Conservation (phyloP, 1,140 invertebrate genomes). For the Halesus radiatus region DNA sequence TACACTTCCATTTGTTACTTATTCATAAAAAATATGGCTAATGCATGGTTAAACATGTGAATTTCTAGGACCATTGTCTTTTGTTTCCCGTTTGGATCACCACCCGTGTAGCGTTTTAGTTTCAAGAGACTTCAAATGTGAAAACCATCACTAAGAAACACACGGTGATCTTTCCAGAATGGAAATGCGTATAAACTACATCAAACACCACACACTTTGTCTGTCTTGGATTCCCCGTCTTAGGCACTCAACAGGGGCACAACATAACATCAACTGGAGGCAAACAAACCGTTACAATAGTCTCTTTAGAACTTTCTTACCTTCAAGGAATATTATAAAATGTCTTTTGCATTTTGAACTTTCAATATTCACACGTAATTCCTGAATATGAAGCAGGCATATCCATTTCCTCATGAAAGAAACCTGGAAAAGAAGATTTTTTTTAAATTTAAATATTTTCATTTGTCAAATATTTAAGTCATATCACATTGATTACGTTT, state of each 20-base stretch:
- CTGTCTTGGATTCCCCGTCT: background rate
- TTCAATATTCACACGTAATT: background rate
- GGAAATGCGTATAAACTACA: background rate
- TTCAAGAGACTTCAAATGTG: background rate
- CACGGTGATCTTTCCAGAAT: background rate
- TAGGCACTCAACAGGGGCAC: slow-evolving; percentile 2
- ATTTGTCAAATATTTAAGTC: too few relatives aligned
- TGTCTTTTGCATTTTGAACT: slow-evolving; percentile 4
- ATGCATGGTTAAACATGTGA: slow-evolving; percentile 26
- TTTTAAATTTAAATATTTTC: too few relatives aligned
- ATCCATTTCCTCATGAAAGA: background rate
- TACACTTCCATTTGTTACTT: slow-evolving; percentile 27
- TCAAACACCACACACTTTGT: slow-evolving; percentile 17
- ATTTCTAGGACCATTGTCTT: slow-evolving; percentile 28
- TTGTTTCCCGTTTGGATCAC: background rate
- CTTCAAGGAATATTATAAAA: background rate
- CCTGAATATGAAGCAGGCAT: background rate
- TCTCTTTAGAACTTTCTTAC: background rate
- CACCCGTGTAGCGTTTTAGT: background rate
- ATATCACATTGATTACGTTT: too few relatives aligned
- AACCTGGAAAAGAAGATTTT: slow-evolving; percentile 10
- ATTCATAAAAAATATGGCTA: slow-evolving; percentile 31
- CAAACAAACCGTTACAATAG: background rate
- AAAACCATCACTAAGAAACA: slow-evolving; percentile 28
- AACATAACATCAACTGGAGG: background rate